Base-by-base conservation (phyloP, 2,888 invertebrate species). In the Perizoma flavofasciatum region DNA sequence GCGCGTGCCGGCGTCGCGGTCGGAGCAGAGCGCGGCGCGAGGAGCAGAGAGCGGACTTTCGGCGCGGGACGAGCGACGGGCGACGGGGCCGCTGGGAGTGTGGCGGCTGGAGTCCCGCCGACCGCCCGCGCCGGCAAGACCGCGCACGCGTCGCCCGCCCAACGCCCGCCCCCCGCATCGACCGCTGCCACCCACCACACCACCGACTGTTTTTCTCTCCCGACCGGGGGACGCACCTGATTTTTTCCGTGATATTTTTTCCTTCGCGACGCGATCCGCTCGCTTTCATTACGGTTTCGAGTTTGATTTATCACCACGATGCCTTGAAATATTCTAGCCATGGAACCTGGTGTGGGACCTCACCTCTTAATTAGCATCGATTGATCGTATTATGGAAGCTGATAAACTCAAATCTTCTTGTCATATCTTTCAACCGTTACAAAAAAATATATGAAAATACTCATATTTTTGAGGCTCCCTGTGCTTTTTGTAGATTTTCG, bases 191-290 rank as follows among this genome's bases (percentile, higher is more conserved):
- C 83, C 81, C 81, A 78, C 82, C 80, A 78, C 79, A 78, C 80
- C 59, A 60, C 61, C 68, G 64, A 88, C 88, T 89, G 89, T 89
- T 88, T 91, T 89, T 88, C 88, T 89, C 89, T 88, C 85, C 85
- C 89, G 88, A 86, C 85, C 88, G 88, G 89, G 89, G 89, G 90
- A 89, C 89, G 90, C 91, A 92, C 91, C 91, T 91, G 91, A 91
- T 92, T 92, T 91, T 92, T 92, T 90, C 91, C 90, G 90, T 90
- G 91, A 91, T 91, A 91, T 90, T 92, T 92, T 90, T 90, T 89
- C 89, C 91, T 88, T 88, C 89, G 89, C 91, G 90, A 91, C 90
- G 90, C 90, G 90, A 91, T 91, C 91, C 91, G 91, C 90, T 92
- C 91, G 91, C 91, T 92, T 92, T 92, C 91, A 92, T 92, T 92